Percentiles rank a stretch among this genome's conserved stretches.
phyloP scores from a whole-genome alignment of 2,113 vertebrate species.

The Dipodomys ordii region DNA sequence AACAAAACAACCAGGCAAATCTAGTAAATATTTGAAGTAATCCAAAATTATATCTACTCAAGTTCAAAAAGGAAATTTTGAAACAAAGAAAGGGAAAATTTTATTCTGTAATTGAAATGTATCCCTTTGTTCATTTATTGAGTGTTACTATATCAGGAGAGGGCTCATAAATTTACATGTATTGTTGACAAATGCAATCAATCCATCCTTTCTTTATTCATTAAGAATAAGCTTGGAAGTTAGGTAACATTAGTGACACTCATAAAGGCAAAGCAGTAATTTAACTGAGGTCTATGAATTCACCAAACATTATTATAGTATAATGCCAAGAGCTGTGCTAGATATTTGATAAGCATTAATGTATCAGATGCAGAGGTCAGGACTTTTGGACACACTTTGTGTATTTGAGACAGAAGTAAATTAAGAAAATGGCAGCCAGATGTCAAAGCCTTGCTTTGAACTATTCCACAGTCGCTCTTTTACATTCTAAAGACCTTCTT shows the following conservation, averaged over 20 bases:
- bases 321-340: background rate
- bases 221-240: background rate
- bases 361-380: background rate
- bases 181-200: background rate
- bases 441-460: background rate
- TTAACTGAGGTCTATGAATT: background rate
- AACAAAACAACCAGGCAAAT: background rate
- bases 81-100: background rate
- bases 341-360: background rate
- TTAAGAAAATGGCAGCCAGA: background rate
- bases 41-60: slow-evolving; percentile 28
- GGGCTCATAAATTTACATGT: background rate
- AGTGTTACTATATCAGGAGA: background rate
- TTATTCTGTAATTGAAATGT: slow-evolving; percentile 17
- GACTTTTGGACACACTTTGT: background rate
- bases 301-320: background rate
- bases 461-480: background rate
- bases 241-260: background rate
- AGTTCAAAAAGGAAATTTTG: slow-evolving; percentile 46
- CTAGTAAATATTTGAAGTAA: slow-evolving; percentile 26
- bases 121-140: slow-evolving; percentile 41
- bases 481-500: background rate
- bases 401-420: background rate
- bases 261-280: background rate
- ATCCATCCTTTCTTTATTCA: background rate